Conservation (phyloP, 35 echinoderm and acorn worm genomes). For the Lytechinus pictus region DNA sequence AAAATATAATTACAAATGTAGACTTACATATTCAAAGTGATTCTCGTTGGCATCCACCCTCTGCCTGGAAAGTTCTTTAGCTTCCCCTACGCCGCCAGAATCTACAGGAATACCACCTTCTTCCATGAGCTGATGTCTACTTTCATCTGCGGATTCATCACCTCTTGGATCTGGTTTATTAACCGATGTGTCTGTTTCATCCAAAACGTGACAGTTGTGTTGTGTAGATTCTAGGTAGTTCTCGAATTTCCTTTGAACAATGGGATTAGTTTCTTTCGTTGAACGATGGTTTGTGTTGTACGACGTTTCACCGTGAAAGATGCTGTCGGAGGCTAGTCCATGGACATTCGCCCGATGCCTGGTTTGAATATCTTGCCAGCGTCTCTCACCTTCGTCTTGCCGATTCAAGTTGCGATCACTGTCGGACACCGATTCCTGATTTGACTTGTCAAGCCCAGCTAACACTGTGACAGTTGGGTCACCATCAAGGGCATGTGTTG, state of each 20-base stretch:
- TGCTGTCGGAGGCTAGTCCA: background rate
- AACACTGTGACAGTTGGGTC: background rate
- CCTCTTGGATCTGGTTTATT: background rate
- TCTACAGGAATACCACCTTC: background rate
- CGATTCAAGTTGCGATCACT: background rate
- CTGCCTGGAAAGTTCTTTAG: background rate
- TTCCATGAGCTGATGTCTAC: background rate
- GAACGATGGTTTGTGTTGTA: background rate
- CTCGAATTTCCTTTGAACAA: background rate
- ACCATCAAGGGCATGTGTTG: background rate
- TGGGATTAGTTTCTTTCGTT: background rate
- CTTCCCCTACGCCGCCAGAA: background rate
- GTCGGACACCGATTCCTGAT: background rate
- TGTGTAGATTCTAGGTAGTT: background rate
- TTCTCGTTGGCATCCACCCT: background rate
- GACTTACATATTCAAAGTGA: background rate
- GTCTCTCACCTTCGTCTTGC: background rate
- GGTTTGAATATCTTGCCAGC: background rate
- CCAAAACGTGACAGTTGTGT: background rate
- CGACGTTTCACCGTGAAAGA: background rate
- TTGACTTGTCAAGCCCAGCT: background rate
- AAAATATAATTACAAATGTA: background rate
- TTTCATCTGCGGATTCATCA: background rate
- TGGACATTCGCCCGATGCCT: background rate
- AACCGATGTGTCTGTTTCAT: background rate